Evolutionary conservation across 2,888 invertebrate species (phyloP), one percentile per base, ranked within the genome.

Genomic region (Scaptomyza polygonia): DNA sequence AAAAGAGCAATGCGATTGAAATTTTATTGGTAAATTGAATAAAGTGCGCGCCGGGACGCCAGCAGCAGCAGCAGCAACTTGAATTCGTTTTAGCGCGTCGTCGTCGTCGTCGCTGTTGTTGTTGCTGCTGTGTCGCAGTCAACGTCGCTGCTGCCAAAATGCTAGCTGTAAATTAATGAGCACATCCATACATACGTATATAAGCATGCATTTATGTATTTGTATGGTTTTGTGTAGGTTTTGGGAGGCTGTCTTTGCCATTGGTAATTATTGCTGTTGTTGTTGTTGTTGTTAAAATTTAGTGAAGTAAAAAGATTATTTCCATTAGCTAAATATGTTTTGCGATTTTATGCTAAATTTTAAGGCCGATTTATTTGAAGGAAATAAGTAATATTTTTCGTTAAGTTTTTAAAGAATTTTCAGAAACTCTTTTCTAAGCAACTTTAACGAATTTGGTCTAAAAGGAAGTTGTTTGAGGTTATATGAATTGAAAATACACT

Each of bases 1-100:
- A 89, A 90, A 90, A 85, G 82, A 83, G 85, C 83, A 82, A 83
- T 79, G 88, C 87, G 89, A 90, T 90, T 90, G 89, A 78, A 89
- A 89, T 86, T 89, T 90, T 89, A 90, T 90, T 90, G 89, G 89
- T 80, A 90, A 90, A 90, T 90, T 90, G 90, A 90, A 90, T 83
- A 83, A 83, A 82, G 76, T 83, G 80, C 86, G 76, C 84, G 63
- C 64, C 59, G 58, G 67, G 74, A 59, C 48, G 54, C 54, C 68
- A 53, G 47, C 63, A 57, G 45, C 70, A 27, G 27, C 27, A 29
- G 29, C 29, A n/a, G 2, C 69, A 81, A 81, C 85, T 72, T 79
- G 67, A 61, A 65, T 62, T 39, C 58, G 57, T 68, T 39, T 40
- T 44, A 39, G 39, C 39, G 16, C 30, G 42, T 29, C 36, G n/a